phyloP scores from a whole-genome alignment of 1,140 invertebrate genomes.

The Berghia stephanieae region DNA sequence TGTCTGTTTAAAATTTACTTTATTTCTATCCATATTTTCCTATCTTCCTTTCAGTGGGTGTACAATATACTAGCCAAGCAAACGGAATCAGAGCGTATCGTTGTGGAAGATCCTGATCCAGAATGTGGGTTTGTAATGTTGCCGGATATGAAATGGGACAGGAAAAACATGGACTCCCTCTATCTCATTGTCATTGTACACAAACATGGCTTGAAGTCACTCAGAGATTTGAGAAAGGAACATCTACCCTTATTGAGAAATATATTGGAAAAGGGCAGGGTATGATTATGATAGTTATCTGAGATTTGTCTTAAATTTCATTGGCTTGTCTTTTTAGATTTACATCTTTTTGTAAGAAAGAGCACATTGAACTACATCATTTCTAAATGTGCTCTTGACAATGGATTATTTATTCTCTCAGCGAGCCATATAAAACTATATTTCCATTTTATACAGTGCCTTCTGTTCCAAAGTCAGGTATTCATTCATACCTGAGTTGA shows the following conservation, averaged over 20 bases:
- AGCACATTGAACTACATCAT: neutral
- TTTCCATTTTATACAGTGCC: too few species aligned
- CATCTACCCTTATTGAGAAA: conserved; percentile 88
- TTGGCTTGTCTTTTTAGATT: neutral
- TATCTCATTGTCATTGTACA: conserved; percentile 86
- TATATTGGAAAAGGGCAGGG: conserved; percentile 77
- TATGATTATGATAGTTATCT: too few species aligned
- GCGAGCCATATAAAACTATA: too few species aligned
- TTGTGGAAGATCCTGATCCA: conserved; percentile 82
- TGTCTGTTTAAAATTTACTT: too few species aligned
- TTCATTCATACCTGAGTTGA: too few species aligned
- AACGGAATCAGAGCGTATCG: conserved; percentile 85
- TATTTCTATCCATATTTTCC: neutral
- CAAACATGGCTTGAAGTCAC: conserved; percentile 78
- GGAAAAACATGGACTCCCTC: conserved; percentile 77
- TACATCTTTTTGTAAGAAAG: neutral
- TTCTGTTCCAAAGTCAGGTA: too few species aligned
- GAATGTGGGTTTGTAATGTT: conserved; percentile 86
- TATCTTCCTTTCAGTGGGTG: conserved; percentile 80
- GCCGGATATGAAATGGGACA: conserved; percentile 95
- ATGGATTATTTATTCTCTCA: neutral
- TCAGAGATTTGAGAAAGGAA: conserved; percentile 80
- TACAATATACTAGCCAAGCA: conserved; percentile 94
- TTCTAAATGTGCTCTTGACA: neutral
- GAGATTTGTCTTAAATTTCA: too few species aligned